Percentiles rank a stretch among this genome's conserved stretches.
Evolutionary conservation across 2,888 invertebrate genomes (phyloP).

Genomic region (Junonia oenone): DNA sequence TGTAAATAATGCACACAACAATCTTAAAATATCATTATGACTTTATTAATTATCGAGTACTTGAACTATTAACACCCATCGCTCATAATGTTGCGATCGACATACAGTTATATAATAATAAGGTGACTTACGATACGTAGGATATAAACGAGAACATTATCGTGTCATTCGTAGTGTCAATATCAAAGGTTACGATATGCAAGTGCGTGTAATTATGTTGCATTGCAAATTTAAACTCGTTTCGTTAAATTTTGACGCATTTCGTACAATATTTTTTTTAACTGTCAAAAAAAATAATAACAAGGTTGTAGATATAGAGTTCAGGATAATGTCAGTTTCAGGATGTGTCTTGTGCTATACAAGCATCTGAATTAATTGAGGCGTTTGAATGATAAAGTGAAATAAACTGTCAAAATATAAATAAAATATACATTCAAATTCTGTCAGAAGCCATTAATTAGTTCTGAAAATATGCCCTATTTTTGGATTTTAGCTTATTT

Average conservation of each 20-base stretch:
- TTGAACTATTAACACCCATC: not conserved
- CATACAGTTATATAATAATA: not conserved
- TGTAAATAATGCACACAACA: no score
- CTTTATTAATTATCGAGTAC: not conserved
- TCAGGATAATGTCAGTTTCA: no score
- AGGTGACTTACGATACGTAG: slow-evolving; percentile 2
- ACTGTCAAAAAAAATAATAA: no score
- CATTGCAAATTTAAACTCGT: not conserved
- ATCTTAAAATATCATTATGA: not conserved
- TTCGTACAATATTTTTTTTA: not conserved
- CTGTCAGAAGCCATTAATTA: no score
- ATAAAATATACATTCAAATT: no score
- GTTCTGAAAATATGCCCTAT: no score
- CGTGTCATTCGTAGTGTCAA: slow-evolving; percentile 4
- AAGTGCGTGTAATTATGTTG: not conserved
- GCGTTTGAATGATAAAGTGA: no score
- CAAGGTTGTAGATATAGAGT: no score
- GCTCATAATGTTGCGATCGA: not conserved
- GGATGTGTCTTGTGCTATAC: no score
- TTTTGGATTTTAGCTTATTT: no score
- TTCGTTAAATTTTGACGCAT: not conserved
- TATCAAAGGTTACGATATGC: slow-evolving; percentile 1
- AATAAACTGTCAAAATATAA: no score
- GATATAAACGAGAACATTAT: not conserved
- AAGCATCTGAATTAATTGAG: no score